Evolutionary conservation across 2,888 invertebrate species (phyloP).

Genomic region (Limnephilus auricula): DNA sequence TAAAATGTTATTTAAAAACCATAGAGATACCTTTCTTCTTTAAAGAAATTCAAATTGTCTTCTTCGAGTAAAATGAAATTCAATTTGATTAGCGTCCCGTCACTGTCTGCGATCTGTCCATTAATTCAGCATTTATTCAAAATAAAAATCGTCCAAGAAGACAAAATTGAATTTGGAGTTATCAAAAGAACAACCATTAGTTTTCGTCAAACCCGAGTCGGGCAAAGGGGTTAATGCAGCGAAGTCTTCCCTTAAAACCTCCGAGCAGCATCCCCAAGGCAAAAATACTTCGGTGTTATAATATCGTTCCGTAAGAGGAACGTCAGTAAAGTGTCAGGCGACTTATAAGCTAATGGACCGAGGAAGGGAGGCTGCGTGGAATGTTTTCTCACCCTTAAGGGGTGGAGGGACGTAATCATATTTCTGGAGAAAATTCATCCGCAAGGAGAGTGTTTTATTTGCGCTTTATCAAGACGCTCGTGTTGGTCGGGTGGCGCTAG

Average conservation of each 20-base stretch:
- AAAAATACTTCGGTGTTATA: slow-evolving; percentile 20
- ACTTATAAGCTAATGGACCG: slow-evolving; percentile 46
- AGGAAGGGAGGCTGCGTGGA: slow-evolving; percentile 9
- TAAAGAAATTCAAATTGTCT: neutral
- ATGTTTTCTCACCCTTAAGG: slow-evolving; percentile 3
- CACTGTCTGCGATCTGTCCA: neutral
- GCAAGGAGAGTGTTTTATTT: neutral
- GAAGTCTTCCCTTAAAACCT: neutral
- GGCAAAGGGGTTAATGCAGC: slow-evolving; percentile 13
- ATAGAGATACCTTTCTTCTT: too few relatives aligned
- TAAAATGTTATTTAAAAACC: too few relatives aligned
- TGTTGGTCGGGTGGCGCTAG: neutral
- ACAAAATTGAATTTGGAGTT: neutral
- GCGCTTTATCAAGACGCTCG: neutral
- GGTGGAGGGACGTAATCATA: slow-evolving; percentile 6
- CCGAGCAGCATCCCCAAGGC: neutral
- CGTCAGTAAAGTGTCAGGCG: slow-evolving; percentile 41
- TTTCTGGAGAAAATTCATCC: slow-evolving; percentile 24
- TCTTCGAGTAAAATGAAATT: neutral
- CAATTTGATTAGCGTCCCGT: neutral
- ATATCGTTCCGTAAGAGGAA: slow-evolving; percentile 15
- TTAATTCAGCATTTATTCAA: neutral
- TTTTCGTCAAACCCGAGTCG: neutral
- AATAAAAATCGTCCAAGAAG: neutral
- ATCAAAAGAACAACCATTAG: slow-evolving; percentile 6